phyloP scores from a whole-genome alignment of 2,888 invertebrate genomes.

The Gonocerus acuteangulatus region DNA sequence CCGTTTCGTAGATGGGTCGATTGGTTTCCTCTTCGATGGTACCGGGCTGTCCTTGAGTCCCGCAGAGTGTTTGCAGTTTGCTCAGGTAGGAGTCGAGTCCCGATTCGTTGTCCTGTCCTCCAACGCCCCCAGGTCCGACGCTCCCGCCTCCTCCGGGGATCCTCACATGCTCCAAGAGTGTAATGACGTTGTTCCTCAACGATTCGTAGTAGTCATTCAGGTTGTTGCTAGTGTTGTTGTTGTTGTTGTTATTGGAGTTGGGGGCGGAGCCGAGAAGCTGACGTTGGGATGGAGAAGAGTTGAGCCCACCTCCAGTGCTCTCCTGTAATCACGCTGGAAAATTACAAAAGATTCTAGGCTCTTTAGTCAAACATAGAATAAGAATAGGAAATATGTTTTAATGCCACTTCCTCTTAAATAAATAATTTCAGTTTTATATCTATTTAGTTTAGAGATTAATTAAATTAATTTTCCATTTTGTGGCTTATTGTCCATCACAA shows the following conservation, averaged over 20 bases:
- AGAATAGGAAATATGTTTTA: background rate
- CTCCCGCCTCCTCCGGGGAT: slow-evolving; percentile 62
- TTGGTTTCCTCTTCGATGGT: slow-evolving; percentile 52
- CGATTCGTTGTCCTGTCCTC: slow-evolving; percentile 47
- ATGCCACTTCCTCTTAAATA: too few relatives aligned
- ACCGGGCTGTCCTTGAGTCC: slow-evolving; percentile 27
- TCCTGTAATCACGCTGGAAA: slow-evolving; percentile 23
- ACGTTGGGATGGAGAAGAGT: slow-evolving; percentile 11
- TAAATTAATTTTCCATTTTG: too few relatives aligned
- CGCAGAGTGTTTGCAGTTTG: slow-evolving; percentile 83
- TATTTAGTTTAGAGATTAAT: too few relatives aligned
- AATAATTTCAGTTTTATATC: too few relatives aligned
- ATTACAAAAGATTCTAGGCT: slow-evolving; percentile 43
- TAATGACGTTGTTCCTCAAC: slow-evolving; percentile 84
- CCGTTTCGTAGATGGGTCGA: slow-evolving; percentile 79
- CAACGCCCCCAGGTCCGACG: slow-evolving; percentile 27
- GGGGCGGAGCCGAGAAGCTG: background rate
- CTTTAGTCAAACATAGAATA: slow-evolving; percentile 24
- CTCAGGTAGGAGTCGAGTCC: slow-evolving; percentile 89
- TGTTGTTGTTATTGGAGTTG: background rate
- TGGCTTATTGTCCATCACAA: too few relatives aligned
- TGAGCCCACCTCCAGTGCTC: slow-evolving; percentile 14
- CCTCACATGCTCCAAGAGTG: slow-evolving; percentile 79
- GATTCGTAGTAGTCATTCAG: slow-evolving; percentile 89
- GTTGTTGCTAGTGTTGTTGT: slow-evolving; percentile 54